phyloP scores from a whole-genome alignment of 2,113 vertebrate species.

The Stigmatopora nigra region DNA sequence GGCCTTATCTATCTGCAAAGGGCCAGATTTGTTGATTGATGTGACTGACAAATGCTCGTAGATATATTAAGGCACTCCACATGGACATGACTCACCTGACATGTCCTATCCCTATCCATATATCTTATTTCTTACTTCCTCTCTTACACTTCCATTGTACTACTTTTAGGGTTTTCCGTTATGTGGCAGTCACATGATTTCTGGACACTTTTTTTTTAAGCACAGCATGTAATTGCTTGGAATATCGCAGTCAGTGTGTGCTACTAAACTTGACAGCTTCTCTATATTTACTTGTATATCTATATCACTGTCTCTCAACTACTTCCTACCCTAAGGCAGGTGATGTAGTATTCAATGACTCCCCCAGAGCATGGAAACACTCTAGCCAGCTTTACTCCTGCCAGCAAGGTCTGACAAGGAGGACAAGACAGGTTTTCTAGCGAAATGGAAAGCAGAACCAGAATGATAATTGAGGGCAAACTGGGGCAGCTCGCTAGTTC shows the following conservation, averaged over 20 bases:
- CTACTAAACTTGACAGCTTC: constrained; percentile 7
- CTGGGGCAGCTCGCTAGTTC: constrained; percentile 14
- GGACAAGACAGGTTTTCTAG: constrained; percentile 27
- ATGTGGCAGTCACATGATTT: constrained; percentile 4
- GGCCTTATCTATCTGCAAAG: constrained; percentile 17
- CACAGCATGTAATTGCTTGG: not conserved
- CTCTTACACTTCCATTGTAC: not conserved
- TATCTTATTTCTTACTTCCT: constrained; percentile 6
- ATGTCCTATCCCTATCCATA: constrained; percentile 3
- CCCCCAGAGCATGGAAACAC: constrained; percentile 15
- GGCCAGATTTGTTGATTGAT: constrained; percentile 10
- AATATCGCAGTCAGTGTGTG: constrained; percentile 1
- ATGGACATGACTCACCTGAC: constrained; percentile 14
- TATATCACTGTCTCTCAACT: constrained; percentile 8
- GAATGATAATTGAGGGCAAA: constrained; percentile 33
- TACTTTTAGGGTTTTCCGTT: not conserved
- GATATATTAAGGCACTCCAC: constrained; percentile 4
- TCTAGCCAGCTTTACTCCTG: constrained; percentile 17
- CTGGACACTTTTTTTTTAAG: not conserved
- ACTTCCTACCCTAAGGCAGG: constrained; percentile 23
- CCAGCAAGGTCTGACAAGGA: constrained; percentile 24
- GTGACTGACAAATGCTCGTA: constrained; percentile 14
- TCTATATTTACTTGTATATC: not conserved
- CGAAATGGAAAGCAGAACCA: constrained; percentile 29
- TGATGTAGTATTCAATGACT: constrained; percentile 35